These are phyloP conservation scores for Oenanthe melanoleuca DNA, from an alignment of 2,113 vertebrate species.

Conservation along the genomic window DNA sequence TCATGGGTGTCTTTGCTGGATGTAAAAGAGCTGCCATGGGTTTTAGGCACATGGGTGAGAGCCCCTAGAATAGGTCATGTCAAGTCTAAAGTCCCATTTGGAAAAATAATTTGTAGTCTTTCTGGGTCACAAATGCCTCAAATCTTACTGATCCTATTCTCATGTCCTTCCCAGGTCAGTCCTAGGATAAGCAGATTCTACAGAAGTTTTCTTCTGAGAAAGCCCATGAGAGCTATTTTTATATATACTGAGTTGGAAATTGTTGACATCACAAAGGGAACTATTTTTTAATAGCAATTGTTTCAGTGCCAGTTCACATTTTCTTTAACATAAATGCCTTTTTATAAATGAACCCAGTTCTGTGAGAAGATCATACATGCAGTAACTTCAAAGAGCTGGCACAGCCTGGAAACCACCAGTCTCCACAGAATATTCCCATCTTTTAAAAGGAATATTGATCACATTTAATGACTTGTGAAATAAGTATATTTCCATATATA, in stretches of 20 bases:
- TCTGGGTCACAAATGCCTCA: neutral
- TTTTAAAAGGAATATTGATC: neutral
- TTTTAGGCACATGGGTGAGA: neutral
- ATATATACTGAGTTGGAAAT: neutral
- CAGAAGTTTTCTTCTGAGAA: neutral
- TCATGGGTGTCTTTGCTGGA: neutral
- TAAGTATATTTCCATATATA: neutral
- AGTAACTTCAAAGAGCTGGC: neutral
- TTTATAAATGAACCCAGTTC: neutral
- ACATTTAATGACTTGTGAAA: neutral
- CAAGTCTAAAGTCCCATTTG: neutral
- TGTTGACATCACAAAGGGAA: neutral
- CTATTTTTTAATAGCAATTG: neutral
- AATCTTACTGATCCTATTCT: neutral
- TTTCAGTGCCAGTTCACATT: slow-evolving; percentile 8
- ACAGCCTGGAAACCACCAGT: neutral
- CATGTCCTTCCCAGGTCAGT: neutral
- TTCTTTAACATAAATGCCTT: neutral
- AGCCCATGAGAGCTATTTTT: neutral
- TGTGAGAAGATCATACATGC: neutral
- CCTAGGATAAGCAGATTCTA: neutral
- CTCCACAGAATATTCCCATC: neutral
- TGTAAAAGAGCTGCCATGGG: neutral
- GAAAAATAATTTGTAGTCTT: neutral
- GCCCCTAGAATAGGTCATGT: neutral